A percentile compares a stretch with the other conserved stretches of the same genome.
phyloP scores from a whole-genome alignment of 2,888 invertebrate species.

The Quadroppia sp. region DNA sequence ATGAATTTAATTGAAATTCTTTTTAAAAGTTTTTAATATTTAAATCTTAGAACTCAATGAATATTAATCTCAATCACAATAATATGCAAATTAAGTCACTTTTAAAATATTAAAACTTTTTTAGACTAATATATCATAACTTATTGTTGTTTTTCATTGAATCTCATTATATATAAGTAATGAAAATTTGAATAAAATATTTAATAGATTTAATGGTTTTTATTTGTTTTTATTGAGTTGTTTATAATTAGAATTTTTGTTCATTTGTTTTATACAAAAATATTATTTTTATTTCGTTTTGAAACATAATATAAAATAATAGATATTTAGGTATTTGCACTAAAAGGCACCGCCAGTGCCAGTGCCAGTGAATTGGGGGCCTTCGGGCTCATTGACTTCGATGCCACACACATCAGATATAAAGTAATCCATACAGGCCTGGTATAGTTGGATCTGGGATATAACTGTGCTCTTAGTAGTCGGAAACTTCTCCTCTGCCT shows the following conservation, averaged over 20 bases:
- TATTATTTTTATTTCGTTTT: not conserved
- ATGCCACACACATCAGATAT: constrained; percentile 44
- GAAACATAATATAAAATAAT: not conserved
- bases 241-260: not conserved
- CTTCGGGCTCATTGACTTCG: constrained; percentile 42
- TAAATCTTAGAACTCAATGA: no score
- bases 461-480: constrained; percentile 38
- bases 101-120: no score
- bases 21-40: no score
- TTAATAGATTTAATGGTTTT: no score
- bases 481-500: constrained; percentile 44
- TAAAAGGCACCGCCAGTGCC: not conserved
- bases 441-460: constrained; percentile 44
- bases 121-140: no score
- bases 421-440: constrained; percentile 45
- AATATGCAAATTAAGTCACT: no score
- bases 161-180: no score
- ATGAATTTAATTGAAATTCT: no score
- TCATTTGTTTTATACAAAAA: not conserved
- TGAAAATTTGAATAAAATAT: no score
- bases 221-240: not conserved
- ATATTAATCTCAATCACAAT: no score
- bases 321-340: not conserved
- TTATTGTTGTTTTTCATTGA: no score
- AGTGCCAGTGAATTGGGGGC: constrained; percentile 37